These are phyloP conservation scores for Phyllostomus hastatus DNA, from an alignment of 2,113 vertebrate genomes.

Conservation along the genomic window DNA sequence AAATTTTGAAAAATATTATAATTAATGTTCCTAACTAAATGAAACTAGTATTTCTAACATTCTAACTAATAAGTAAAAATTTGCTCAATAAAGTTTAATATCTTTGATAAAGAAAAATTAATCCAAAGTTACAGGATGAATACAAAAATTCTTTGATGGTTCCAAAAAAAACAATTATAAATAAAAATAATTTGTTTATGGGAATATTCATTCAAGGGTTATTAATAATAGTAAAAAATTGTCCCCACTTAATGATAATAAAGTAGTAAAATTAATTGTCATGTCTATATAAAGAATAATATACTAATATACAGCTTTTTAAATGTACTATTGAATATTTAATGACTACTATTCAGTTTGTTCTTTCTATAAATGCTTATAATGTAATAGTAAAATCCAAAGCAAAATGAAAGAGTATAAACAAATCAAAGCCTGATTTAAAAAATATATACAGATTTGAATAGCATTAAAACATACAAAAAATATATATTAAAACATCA, in stretches of 20 bases:
- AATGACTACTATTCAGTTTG: slow-evolving; percentile 29
- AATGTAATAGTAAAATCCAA: slow-evolving; percentile 22
- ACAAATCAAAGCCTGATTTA: background rate
- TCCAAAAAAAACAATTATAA: slow-evolving; percentile 8
- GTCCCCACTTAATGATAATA: slow-evolving; percentile 19
- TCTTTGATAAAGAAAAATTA: background rate
- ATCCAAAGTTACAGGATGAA: background rate
- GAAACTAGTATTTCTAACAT: slow-evolving; percentile 35
- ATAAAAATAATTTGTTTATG: slow-evolving; percentile 18
- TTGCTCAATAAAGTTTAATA: slow-evolving; percentile 15
- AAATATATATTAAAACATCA: slow-evolving; percentile 38
- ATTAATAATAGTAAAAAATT: slow-evolving; percentile 38
- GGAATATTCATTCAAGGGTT: background rate
- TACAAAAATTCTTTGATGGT: background rate
- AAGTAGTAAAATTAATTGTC: slow-evolving; percentile 40
- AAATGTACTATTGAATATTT: slow-evolving; percentile 47
- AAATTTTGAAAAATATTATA: slow-evolving; percentile 53
- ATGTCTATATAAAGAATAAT: slow-evolving; percentile 27
- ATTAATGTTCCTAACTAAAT: slow-evolving; percentile 48
- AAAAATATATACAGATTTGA: background rate
- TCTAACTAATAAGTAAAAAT: slow-evolving; percentile 34
- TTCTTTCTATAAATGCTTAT: slow-evolving; percentile 34
- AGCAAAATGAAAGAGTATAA: background rate
- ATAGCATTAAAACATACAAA: background rate
- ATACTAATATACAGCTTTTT: slow-evolving; percentile 13